Evolutionary conservation across 1,140 invertebrate genomes (phyloP).

Genomic region (Drosophila pruinosa): DNA sequence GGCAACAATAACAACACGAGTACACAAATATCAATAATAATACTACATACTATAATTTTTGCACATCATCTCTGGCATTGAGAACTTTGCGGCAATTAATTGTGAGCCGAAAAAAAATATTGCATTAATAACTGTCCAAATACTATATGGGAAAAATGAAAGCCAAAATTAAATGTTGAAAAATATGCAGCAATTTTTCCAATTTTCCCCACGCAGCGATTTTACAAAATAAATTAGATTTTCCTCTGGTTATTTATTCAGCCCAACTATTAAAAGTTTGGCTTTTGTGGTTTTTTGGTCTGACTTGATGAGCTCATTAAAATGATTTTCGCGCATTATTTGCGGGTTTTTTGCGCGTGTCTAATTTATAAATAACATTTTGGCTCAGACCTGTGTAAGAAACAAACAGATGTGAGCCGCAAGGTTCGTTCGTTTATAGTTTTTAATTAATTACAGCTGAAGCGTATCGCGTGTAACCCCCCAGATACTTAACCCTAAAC

Average conservation of each 20-base stretch:
- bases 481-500: constrained; percentile 1
- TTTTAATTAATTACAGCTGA: constrained; percentile 42
- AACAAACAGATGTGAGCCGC: constrained; percentile 8
- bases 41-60: constrained; percentile 22
- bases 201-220: neutral
- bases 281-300: constrained; percentile 4
- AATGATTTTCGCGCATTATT: constrained; percentile 51
- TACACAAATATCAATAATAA: constrained; percentile 33
- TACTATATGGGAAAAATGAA: neutral
- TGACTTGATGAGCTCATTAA: constrained; percentile 63
- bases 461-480: constrained; percentile 32
- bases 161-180: neutral
- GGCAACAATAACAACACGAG: constrained; percentile 26
- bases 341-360: constrained; percentile 16
- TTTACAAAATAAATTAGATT: neutral
- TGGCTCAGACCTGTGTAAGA: neutral
- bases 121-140: constrained; percentile 38
- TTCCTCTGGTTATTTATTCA: neutral
- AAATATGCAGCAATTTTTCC: neutral
- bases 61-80: constrained; percentile 40
- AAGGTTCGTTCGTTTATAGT: constrained; percentile 10
- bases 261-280: neutral
- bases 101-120: constrained; percentile 15
- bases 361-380: constrained; percentile 28
- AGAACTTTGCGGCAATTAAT: constrained; percentile 33